phyloP scores from a whole-genome alignment of 2,113 vertebrate species.

The Syngnathus typhle region DNA sequence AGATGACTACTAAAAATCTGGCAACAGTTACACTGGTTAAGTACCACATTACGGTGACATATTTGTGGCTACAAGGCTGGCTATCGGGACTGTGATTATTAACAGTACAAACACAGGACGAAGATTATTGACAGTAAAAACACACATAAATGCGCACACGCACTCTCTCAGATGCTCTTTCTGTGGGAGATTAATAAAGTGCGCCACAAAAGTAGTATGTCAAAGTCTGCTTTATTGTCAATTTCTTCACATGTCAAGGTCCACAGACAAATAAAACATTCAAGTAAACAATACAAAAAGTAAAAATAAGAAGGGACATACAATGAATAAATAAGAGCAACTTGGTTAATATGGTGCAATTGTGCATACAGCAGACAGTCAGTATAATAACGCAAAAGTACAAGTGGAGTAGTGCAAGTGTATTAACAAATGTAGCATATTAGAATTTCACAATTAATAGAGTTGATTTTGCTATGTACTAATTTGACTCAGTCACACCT shows the following conservation, averaged over 20 bases:
- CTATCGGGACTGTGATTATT: conserved; percentile 20
- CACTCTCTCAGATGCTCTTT: not conserved
- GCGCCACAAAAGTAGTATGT: conserved; percentile 17
- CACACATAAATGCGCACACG: not conserved
- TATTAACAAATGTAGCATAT: conserved; percentile 33
- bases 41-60: not conserved
- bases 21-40: conserved; percentile 8
- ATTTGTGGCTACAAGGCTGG: conserved; percentile 23
- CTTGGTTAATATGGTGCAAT: too few relatives aligned
- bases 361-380: too few relatives aligned
- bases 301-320: too few relatives aligned
- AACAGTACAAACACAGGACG: not conserved
- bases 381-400: too few relatives aligned
- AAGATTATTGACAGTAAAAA: conserved; percentile 21
- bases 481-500: conserved; percentile 58
- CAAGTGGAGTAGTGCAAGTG: conserved; percentile 3
- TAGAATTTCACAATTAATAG: conserved; percentile 51
- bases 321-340: too few relatives aligned
- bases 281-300: too few relatives aligned
- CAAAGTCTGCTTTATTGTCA: too few relatives aligned
- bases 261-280: too few relatives aligned
- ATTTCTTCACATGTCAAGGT: too few relatives aligned
- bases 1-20: conserved; percentile 7
- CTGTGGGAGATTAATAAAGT: conserved; percentile 11
- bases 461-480: conserved; percentile 52